phyloP scores from a whole-genome alignment of 2,797 vertebrate species.

The Taeniopygia guttata region DNA sequence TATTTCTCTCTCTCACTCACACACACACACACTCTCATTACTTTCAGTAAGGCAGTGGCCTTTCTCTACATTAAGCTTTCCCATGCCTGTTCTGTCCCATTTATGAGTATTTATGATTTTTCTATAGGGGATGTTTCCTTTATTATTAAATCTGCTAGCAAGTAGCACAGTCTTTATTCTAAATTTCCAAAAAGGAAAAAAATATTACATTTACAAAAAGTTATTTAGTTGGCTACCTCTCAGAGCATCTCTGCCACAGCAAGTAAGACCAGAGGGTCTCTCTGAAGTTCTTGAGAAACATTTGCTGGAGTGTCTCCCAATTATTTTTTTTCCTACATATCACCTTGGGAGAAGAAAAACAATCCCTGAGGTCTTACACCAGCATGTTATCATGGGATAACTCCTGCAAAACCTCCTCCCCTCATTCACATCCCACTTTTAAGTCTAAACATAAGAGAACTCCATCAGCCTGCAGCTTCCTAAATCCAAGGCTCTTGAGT shows the following conservation, averaged over 20 bases:
- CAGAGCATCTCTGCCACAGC: not conserved
- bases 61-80: not conserved
- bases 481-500: not conserved
- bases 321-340: not conserved
- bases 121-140: not conserved
- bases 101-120: not conserved
- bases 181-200: not conserved
- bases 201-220: not conserved
- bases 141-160: not conserved
- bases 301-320: not conserved
- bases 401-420: not conserved
- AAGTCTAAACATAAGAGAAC: not conserved
- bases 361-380: not conserved
- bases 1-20: not conserved
- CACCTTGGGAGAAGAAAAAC: not conserved
- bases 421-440: not conserved
- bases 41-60: not conserved
- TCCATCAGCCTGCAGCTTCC: not conserved
- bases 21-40: not conserved
- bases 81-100: not conserved
- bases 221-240: not conserved
- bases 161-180: not conserved
- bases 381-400: fast-evolving
- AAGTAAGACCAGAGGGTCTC: not conserved
- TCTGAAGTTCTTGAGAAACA: not conserved